A percentile compares a stretch with the other conserved stretches of the same genome.
Conservation (phyloP, 2,888 invertebrate species). For the Plusia festucae region DNA sequence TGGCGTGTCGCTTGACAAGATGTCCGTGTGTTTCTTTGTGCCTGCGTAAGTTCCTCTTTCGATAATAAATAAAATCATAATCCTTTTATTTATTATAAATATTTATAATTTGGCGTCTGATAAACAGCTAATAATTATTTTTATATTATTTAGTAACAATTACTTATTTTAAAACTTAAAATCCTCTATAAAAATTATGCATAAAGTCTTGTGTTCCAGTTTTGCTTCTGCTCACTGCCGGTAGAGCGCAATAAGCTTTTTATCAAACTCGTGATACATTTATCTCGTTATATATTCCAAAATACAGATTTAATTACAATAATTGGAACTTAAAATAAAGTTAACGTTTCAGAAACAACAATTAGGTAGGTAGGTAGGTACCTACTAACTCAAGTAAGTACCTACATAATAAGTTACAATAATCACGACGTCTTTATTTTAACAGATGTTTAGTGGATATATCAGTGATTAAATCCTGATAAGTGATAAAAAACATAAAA, state of each 20-base stretch:
- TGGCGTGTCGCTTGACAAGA: slow-evolving; percentile 78
- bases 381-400: too few species aligned
- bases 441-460: too few species aligned
- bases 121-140: slow-evolving; percentile 11
- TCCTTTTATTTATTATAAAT: slow-evolving; percentile 2
- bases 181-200: neutral
- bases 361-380: too few species aligned
- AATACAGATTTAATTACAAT: neutral
- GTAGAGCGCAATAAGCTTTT: slow-evolving; percentile 5
- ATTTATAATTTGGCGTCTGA: neutral
- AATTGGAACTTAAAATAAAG: too few species aligned
- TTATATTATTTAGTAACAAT: slow-evolving; percentile 5
- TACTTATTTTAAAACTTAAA: neutral
- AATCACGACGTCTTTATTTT: too few species aligned
- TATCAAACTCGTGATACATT: neutral
- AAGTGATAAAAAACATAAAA: too few species aligned
- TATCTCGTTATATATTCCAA: neutral
- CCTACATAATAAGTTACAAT: too few species aligned
- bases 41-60: slow-evolving; percentile 91
- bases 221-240: slow-evolving; percentile 22
- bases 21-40: slow-evolving; percentile 92
- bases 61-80: slow-evolving; percentile 47
- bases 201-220: slow-evolving; percentile 5
- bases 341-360: too few species aligned
- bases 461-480: too few species aligned